Conservation (phyloP, 2,888 invertebrate genomes). For the Stenchaetothrips biformis region DNA sequence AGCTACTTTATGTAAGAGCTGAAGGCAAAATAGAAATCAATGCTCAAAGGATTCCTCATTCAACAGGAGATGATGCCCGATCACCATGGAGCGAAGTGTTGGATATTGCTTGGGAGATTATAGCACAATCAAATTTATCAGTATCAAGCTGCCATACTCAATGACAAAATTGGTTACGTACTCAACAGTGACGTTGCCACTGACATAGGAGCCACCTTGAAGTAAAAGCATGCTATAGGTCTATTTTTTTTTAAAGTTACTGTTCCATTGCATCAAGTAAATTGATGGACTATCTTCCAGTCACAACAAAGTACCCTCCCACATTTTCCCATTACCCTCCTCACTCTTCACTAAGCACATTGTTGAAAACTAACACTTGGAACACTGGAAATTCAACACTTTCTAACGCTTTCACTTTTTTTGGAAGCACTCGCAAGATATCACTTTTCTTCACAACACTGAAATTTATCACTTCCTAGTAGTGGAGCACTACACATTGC, state of each 20-base stretch:
- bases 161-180: not conserved
- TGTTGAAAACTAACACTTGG: not conserved
- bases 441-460: conserved; percentile 7
- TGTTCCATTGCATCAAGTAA: not conserved
- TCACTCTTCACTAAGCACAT: not conserved
- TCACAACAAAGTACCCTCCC: not conserved
- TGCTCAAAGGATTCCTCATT: not conserved
- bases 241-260: not conserved
- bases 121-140: not conserved
- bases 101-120: not conserved
- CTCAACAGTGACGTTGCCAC: conserved; percentile 4
- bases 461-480: conserved; percentile 4
- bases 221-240: not conserved
- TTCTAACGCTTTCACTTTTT: not conserved
- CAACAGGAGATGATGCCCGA: not conserved
- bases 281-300: not conserved
- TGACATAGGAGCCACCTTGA: not conserved
- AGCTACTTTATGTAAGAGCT: not conserved
- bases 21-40: not conserved
- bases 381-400: not conserved
- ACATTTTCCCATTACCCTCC: not conserved
- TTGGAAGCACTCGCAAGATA: not conserved
- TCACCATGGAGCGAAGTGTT: conserved; percentile 10
- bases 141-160: not conserved
- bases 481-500: not conserved